Percentiles rank a stretch among this genome's conserved stretches.
phyloP scores from a whole-genome alignment of 2,888 invertebrate genomes.

The Gari tellinella region DNA sequence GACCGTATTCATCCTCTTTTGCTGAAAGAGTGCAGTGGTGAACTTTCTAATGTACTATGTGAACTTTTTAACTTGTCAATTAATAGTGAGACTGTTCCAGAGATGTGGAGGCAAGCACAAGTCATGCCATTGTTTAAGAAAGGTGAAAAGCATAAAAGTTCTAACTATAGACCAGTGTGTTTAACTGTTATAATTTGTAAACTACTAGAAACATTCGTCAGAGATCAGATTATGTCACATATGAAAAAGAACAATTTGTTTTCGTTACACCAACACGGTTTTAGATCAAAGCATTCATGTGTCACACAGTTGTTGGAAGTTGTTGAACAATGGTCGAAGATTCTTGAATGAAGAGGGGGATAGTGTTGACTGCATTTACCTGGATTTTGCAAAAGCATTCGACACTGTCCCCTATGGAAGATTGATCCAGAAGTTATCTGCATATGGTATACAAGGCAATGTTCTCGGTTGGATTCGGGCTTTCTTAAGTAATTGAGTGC shows the following conservation, averaged over 20 bases:
- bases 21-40: neutral
- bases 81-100: neutral
- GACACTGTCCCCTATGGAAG: constrained; percentile 19
- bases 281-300: neutral
- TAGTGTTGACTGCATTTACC: constrained; percentile 2
- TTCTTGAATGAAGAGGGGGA: neutral
- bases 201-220: constrained; percentile 1
- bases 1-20: constrained; percentile 8
- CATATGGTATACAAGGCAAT: constrained; percentile 5
- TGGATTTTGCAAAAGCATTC: constrained; percentile 20
- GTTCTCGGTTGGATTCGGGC: neutral
- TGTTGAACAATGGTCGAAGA: constrained; percentile 15
- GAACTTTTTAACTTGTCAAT: constrained; percentile 2
- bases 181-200: neutral
- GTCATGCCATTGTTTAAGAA: constrained; percentile 7
- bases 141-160: neutral
- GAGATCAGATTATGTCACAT: constrained; percentile 2
- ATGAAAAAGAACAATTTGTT: constrained; percentile 14
- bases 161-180: constrained; percentile 15
- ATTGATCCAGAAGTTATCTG: constrained; percentile 5
- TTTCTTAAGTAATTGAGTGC: constrained; percentile 10
- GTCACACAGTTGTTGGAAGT: neutral
- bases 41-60: neutral
- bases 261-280: constrained; percentile 5
- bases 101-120: neutral